Percentiles rank a stretch among this genome's conserved stretches.
Conservation (phyloP, 2,888 invertebrate genomes). For the Ellobium chinense region DNA sequence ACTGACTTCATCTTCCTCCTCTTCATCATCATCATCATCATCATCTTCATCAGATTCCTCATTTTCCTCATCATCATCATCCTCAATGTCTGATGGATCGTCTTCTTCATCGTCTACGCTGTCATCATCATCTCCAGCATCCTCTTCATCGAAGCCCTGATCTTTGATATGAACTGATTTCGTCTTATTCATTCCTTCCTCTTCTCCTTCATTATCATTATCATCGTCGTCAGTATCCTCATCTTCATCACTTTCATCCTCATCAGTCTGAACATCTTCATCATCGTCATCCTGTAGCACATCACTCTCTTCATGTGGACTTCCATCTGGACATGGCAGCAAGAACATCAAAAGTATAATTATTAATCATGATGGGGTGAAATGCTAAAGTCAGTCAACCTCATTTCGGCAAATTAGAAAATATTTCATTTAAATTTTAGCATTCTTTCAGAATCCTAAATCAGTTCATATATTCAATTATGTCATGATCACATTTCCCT, state of each 20-base stretch:
- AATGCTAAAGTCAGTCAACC: too few species aligned
- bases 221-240: conserved; percentile 22
- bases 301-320: conserved; percentile 34
- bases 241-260: conserved; percentile 41
- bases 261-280: conserved; percentile 85
- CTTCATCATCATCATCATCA: conserved; percentile 17
- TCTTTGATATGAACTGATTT: conserved; percentile 13
- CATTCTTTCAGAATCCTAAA: too few species aligned
- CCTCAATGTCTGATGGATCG: conserved; percentile 50
- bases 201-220: conserved; percentile 50
- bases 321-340: neutral
- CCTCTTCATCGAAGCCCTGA: conserved; percentile 23
- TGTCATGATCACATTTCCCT: too few species aligned
- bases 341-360: neutral
- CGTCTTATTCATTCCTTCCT: neutral
- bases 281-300: conserved; percentile 95
- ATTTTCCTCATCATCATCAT: conserved; percentile 49
- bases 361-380: neutral
- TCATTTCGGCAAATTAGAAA: too few species aligned
- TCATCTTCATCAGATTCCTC: conserved; percentile 18
- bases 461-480: too few species aligned
- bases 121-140: conserved; percentile 5
- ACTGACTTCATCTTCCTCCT: neutral
- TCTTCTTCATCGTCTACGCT: conserved; percentile 42
- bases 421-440: too few species aligned